These are phyloP conservation scores for Drosophila yakuba DNA, from an alignment of 1,140 invertebrate genomes.

Conservation along the genomic window DNA sequence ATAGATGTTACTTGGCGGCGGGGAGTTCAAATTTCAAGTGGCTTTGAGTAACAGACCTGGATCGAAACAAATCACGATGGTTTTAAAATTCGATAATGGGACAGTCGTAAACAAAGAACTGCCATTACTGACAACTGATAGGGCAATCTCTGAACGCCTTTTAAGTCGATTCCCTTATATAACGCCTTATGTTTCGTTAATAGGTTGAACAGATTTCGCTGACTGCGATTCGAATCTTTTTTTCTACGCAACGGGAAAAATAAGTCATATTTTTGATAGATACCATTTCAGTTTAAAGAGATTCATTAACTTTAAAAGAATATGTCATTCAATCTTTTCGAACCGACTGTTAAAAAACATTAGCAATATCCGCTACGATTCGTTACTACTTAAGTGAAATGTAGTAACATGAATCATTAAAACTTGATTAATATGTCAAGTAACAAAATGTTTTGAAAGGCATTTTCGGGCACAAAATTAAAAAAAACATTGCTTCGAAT, in stretches of 20 bases:
- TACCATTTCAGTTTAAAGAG: too few species aligned
- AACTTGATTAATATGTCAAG: background rate
- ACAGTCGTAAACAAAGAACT: slow-evolving; percentile 23
- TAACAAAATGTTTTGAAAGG: background rate
- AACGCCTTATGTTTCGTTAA: too few species aligned
- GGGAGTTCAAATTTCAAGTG: slow-evolving; percentile 28
- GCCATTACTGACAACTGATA: slow-evolving; percentile 3
- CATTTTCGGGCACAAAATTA: background rate
- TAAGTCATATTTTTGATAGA: too few species aligned
- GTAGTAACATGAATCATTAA: background rate
- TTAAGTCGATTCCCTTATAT: too few species aligned
- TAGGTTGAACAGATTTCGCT: too few species aligned
- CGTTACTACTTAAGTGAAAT: too few species aligned
- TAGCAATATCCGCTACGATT: too few species aligned
- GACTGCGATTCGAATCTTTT: too few species aligned
- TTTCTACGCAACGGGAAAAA: too few species aligned
- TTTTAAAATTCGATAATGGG: slow-evolving; percentile 11
- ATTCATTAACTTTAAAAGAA: too few species aligned
- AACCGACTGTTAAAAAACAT: too few species aligned
- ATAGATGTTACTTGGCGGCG: background rate
- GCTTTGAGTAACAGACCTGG: slow-evolving; percentile 6
- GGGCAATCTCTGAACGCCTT: background rate
- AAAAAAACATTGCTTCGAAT: background rate
- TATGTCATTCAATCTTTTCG: too few species aligned
- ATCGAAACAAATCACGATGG: slow-evolving; percentile 37